Evolutionary conservation across 2,113 vertebrate species (phyloP).

Genomic region (Phasianus colchicus): DNA sequence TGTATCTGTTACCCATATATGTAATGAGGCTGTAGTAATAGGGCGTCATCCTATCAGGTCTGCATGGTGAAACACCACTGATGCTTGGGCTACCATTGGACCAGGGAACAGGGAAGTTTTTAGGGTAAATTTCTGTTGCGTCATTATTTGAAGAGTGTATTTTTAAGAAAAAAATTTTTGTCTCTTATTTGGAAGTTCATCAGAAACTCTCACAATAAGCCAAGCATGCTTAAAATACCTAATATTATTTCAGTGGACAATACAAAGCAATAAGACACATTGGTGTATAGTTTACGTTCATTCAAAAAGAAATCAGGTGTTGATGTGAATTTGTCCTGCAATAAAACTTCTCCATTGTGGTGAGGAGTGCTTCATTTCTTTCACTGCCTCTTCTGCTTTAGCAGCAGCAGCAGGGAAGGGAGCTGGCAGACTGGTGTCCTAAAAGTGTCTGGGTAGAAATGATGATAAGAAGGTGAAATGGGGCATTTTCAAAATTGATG

Average conservation of each 20-base stretch:
- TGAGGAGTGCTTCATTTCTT: background rate
- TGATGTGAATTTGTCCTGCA: background rate
- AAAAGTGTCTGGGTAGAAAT: background rate
- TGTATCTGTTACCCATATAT: background rate
- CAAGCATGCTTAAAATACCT: background rate
- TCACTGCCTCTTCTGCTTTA: background rate
- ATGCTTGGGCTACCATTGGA: background rate
- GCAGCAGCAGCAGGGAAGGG: background rate
- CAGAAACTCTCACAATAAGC: background rate
- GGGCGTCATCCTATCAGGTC: background rate
- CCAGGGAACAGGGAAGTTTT: background rate
- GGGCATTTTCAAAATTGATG: accelerated
- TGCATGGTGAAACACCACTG: accelerated
- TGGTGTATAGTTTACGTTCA: background rate
- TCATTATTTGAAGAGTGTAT: accelerated
- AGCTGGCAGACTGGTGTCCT: background rate
- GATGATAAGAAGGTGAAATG: background rate
- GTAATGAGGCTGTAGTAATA: background rate
- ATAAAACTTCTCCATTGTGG: background rate
- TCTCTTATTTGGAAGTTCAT: background rate
- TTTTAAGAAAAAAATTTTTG: background rate
- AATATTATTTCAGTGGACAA: accelerated
- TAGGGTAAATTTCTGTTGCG: background rate
- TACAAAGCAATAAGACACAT: background rate
- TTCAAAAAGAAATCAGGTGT: background rate